Conservation (phyloP, 2,888 invertebrate species). For the Drosophila neonasuta region DNA sequence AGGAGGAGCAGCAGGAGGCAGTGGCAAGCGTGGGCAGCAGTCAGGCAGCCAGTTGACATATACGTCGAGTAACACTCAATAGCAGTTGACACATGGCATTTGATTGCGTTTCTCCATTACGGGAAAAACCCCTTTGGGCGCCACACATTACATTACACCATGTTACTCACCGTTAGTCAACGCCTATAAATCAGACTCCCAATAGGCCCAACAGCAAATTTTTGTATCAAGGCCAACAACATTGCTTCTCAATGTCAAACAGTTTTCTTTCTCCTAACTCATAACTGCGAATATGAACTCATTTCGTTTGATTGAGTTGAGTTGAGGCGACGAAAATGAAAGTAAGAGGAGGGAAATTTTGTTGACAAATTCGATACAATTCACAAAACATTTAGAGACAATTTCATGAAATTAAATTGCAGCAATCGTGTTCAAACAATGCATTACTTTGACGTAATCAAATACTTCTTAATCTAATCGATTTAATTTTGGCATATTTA, state of each 20-base stretch:
- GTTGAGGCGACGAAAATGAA: background rate
- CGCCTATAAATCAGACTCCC: slow-evolving; percentile 30
- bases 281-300: slow-evolving; percentile 5
- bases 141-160: slow-evolving; percentile 11
- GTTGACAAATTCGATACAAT: too few species aligned
- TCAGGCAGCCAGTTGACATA: slow-evolving; percentile 32
- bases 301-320: background rate
- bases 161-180: slow-evolving; percentile 4
- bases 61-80: slow-evolving; percentile 39
- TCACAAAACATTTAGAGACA: too few species aligned
- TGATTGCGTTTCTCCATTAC: slow-evolving; percentile 55
- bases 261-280: background rate
- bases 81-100: slow-evolving; percentile 59
- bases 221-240: slow-evolving; percentile 12
- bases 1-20: background rate
- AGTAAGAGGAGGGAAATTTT: background rate
- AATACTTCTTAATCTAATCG: background rate
- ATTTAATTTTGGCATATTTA: background rate
- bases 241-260: background rate
- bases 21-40: background rate
- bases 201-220: slow-evolving; percentile 19
- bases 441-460: too few species aligned
- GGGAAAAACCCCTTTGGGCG: slow-evolving; percentile 30
- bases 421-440: background rate
- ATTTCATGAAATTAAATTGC: background rate